Conservation (phyloP, 2,113 vertebrate species). For the Mastomys natalensis region DNA sequence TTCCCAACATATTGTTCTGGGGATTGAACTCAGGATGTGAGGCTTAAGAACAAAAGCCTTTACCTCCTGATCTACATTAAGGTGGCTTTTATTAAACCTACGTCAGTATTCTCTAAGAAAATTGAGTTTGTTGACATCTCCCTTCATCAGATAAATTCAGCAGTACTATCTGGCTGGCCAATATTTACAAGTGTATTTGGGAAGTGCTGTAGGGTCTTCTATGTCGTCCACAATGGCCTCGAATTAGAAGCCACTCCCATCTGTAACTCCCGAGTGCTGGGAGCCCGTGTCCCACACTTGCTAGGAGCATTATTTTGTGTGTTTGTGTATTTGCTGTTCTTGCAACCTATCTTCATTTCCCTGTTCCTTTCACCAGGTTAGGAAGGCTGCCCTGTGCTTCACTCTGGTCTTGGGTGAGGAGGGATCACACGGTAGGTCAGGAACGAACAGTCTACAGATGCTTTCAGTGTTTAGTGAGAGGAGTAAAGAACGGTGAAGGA, state of each 20-base stretch:
- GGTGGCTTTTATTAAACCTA: neutral
- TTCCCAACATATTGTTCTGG: neutral
- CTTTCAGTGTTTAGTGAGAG: neutral
- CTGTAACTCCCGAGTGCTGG: neutral
- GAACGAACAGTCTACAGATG: neutral
- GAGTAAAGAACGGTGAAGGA: neutral
- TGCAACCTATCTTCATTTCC: too few relatives aligned
- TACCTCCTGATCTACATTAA: neutral
- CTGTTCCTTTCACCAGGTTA: neutral
- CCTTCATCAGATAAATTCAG: neutral
- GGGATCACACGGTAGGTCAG: neutral
- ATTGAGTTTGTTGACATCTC: neutral
- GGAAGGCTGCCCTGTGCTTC: neutral
- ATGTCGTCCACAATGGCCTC: neutral
- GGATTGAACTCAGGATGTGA: neutral
- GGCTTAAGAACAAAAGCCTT: neutral
- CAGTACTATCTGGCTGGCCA: too few relatives aligned
- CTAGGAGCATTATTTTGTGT: neutral
- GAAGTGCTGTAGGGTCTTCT: neutral
- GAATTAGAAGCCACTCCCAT: neutral
- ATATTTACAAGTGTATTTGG: neutral
- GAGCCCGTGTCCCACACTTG: neutral
- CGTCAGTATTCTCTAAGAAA: neutral
- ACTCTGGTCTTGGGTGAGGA: neutral
- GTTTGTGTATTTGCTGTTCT: neutral